Percentiles rank a stretch among this genome's conserved stretches.
phyloP scores from a whole-genome alignment of 1,140 invertebrate species.

The Zaprionus camerounensis region DNA sequence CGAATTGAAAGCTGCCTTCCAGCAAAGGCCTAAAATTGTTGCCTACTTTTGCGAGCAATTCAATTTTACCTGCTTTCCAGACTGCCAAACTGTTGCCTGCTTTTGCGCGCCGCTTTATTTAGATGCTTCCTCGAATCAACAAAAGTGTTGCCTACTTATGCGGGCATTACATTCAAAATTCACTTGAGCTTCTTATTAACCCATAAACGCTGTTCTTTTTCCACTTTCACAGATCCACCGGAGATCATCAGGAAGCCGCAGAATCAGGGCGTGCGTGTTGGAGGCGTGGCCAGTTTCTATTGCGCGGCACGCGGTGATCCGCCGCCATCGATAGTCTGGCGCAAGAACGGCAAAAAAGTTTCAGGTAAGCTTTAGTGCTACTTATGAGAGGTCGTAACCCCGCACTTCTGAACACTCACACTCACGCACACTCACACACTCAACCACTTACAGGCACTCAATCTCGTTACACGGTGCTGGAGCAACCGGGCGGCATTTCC shows the following conservation, averaged over 20 bases:
- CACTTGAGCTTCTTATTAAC: slow-evolving; percentile 34
- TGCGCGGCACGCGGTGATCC: slow-evolving; percentile 97
- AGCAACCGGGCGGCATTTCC: slow-evolving; percentile 88
- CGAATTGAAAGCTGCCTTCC: slow-evolving; percentile 1
- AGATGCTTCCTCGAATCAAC: neutral
- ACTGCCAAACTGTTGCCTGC: neutral
- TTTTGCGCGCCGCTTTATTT: slow-evolving; percentile 9
- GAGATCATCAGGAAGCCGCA: slow-evolving; percentile 94
- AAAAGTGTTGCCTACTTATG: slow-evolving; percentile 9
- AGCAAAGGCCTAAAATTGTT: slow-evolving; percentile 7
- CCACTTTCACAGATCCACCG: slow-evolving; percentile 91
- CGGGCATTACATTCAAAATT: neutral
- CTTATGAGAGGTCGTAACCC: slow-evolving; percentile 5
- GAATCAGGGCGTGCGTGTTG: slow-evolving; percentile 94
- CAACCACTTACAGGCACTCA: slow-evolving; percentile 86
- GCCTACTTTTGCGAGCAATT: slow-evolving; percentile 24
- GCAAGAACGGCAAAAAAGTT: slow-evolving; percentile 94
- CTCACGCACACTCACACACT: slow-evolving; percentile 35
- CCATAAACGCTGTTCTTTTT: slow-evolving; percentile 75
- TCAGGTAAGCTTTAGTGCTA: slow-evolving; percentile 86
- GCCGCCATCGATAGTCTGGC: slow-evolving; percentile 94
- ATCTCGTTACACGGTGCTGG: slow-evolving; percentile 87
- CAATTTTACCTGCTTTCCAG: neutral
- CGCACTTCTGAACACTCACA: slow-evolving; percentile 31
- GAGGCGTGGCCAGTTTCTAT: slow-evolving; percentile 97